phyloP scores from a whole-genome alignment of 92 coral and sea anemone species.

The Epizoanthus scotinus region DNA sequence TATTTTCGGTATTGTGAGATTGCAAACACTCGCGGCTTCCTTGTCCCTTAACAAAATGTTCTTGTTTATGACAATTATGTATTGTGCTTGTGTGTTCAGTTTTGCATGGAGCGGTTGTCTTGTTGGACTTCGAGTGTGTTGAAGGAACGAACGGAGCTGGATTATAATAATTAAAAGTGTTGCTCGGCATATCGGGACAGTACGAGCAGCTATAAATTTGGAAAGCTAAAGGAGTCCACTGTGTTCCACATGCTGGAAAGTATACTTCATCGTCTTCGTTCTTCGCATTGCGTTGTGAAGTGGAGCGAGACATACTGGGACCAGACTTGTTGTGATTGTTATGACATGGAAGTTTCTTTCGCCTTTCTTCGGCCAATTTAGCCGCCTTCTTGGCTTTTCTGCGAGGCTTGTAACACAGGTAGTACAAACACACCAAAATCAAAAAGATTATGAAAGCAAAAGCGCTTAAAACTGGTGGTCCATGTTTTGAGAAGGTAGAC shows the following conservation, averaged over 20 bases:
- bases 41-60: too few species aligned
- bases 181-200: not conserved
- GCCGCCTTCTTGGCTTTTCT: conserved; percentile 38
- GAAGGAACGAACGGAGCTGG: not conserved
- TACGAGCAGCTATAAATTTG: not conserved
- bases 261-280: not conserved
- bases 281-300: not conserved
- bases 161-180: conserved; percentile 1
- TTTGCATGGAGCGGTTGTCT: not conserved
- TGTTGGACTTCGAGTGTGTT: not conserved
- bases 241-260: not conserved
- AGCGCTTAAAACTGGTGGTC: conserved; percentile 25
- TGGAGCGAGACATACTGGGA: not conserved
- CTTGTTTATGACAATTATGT: too few species aligned
- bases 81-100: conserved; percentile 3
- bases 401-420: conserved; percentile 19
- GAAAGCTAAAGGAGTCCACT: not conserved
- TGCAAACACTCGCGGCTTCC: too few species aligned
- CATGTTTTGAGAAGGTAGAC: conserved; percentile 37
- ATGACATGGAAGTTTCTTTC: conserved; percentile 3
- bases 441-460: conserved; percentile 17
- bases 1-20: too few species aligned
- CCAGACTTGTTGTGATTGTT: not conserved
- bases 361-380: conserved; percentile 8
- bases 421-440: conserved; percentile 26